Conservation (phyloP, 2,113 vertebrate species). For the Cranoglanis bouderius region DNA sequence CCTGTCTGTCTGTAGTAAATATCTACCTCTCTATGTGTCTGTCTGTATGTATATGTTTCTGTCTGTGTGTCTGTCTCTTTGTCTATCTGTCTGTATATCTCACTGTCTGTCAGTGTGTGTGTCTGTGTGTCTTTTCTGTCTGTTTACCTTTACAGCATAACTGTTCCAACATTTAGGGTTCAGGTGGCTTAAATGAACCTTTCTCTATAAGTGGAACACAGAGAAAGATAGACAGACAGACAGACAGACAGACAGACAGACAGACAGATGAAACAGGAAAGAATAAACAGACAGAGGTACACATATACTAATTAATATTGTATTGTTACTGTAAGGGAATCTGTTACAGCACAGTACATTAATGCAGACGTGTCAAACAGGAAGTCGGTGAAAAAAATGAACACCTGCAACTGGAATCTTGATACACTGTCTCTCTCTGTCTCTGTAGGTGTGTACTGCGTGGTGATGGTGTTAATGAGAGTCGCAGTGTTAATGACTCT, state of each 20-base stretch:
- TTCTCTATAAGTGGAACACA: not conserved
- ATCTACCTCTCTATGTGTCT: not conserved
- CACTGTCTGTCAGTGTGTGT: not conserved
- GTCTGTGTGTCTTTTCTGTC: not conserved
- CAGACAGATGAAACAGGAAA: not conserved
- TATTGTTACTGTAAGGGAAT: not conserved
- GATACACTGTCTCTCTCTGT: not conserved
- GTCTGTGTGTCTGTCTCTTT: not conserved
- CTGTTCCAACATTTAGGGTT: not conserved
- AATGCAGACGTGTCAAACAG: not conserved
- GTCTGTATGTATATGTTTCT: not conserved
- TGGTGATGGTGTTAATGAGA: constrained; percentile 58
- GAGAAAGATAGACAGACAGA: not conserved
- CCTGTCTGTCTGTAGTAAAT: not conserved
- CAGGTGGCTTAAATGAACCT: not conserved
- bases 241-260: not conserved
- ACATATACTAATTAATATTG: not conserved
- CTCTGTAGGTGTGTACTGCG: constrained; percentile 81
- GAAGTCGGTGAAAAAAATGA: not conserved
- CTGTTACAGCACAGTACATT: not conserved
- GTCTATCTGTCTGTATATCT: not conserved
- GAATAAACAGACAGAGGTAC: not conserved
- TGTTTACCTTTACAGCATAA: not conserved
- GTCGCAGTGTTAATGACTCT: constrained; percentile 68
- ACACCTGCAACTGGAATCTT: not conserved